phyloP scores from a whole-genome alignment of 2,888 invertebrate genomes.

The Polylopha cassiicola region DNA sequence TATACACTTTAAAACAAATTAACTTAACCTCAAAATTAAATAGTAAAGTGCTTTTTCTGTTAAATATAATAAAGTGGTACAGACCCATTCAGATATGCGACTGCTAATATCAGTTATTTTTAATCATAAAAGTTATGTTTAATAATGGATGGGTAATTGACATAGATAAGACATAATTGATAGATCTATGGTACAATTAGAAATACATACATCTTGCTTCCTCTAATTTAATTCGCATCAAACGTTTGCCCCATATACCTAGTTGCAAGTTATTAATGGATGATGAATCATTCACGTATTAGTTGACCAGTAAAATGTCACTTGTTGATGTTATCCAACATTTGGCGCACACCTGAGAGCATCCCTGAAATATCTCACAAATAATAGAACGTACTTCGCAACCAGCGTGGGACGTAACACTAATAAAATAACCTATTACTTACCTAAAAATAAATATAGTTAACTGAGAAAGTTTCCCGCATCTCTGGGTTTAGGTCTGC shows the following conservation, averaged over 20 bases:
- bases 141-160: too few species aligned
- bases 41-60: too few species aligned
- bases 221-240: constrained; percentile 6
- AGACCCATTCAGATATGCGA: too few species aligned
- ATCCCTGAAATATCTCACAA: constrained; percentile 21
- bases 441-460: constrained; percentile 36
- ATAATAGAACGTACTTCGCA: constrained; percentile 40
- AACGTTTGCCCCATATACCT: constrained; percentile 16
- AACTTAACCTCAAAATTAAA: too few species aligned
- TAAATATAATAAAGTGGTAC: too few species aligned
- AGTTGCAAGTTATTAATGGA: constrained; percentile 18
- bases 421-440: constrained; percentile 33
- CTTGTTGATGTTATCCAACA: constrained; percentile 31
- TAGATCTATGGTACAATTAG: too few species aligned
- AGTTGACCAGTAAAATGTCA: constrained; percentile 29
- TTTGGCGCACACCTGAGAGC: constrained; percentile 40
- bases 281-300: constrained; percentile 30
- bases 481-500: too few species aligned
- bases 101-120: too few species aligned
- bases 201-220: too few species aligned
- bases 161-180: too few species aligned
- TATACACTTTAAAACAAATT: too few species aligned
- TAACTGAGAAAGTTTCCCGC: constrained; percentile 15
- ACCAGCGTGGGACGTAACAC: constrained; percentile 41
- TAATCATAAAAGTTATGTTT: too few species aligned